A percentile compares a stretch with the other conserved stretches of the same genome.
phyloP scores from a whole-genome alignment of 2,797 vertebrate genomes.

The Sternarchorhynchus goeldii region DNA sequence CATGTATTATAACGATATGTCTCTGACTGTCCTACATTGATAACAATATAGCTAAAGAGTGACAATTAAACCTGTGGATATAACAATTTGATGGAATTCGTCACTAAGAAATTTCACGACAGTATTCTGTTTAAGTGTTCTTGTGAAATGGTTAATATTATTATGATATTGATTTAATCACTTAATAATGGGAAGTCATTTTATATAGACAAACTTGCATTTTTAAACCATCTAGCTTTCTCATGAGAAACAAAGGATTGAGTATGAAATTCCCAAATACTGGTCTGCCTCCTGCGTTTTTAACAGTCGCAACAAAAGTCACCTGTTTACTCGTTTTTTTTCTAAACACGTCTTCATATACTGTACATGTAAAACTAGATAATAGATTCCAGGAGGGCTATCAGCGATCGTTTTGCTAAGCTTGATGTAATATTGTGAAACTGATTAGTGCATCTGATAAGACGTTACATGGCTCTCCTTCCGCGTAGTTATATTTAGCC shows the following conservation, averaged over 20 bases:
- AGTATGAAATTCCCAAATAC: not conserved
- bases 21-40: not conserved
- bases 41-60: not conserved
- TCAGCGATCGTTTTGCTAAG: not conserved
- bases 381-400: not conserved
- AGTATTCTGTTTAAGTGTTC: not conserved
- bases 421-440: not conserved
- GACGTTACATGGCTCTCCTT: not conserved
- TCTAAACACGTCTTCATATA: no score
- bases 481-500: not conserved
- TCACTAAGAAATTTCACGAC: not conserved
- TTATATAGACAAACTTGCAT: no score
- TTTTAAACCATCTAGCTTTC: not conserved
- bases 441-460: not conserved
- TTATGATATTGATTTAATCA: not conserved
- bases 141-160: not conserved
- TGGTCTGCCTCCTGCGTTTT: constrained; percentile 1
- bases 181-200: not conserved
- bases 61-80: not conserved
- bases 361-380: no score
- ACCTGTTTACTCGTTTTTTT: no score
- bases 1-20: not conserved
- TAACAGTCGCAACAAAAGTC: not conserved
- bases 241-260: not conserved
- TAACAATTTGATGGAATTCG: not conserved